Percentiles rank a stretch among this genome's conserved stretches.
phyloP scores from a whole-genome alignment of 2,888 invertebrate genomes.

The Nephrotoma appendiculata region DNA sequence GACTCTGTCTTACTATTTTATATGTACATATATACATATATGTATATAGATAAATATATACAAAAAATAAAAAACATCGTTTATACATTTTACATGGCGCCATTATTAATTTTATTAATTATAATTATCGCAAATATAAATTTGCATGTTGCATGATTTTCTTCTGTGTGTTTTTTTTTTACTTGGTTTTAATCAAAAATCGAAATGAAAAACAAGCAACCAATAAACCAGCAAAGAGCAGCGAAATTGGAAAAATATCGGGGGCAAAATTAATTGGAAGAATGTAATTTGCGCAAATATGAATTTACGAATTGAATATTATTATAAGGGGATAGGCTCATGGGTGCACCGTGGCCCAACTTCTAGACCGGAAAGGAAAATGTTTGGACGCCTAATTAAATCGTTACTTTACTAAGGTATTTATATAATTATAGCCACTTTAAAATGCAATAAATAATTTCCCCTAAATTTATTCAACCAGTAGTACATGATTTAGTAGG shows the following conservation, averaged over 20 bases:
- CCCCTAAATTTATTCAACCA: too few species aligned
- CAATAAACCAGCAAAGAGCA: background rate
- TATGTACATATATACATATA: too few species aligned
- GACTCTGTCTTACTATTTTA: background rate
- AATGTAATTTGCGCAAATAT: background rate
- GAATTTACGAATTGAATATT: too few species aligned
- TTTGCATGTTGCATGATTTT: background rate
- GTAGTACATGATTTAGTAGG: too few species aligned
- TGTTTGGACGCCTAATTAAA: too few species aligned
- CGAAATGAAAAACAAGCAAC: background rate
- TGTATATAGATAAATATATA: background rate
- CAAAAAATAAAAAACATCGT: background rate
- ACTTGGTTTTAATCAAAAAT: background rate
- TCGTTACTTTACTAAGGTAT: too few species aligned
- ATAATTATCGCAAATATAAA: background rate
- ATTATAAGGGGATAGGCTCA: too few species aligned
- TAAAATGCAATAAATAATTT: too few species aligned
- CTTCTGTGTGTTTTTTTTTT: background rate
- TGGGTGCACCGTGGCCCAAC: too few species aligned
- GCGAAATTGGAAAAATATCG: background rate
- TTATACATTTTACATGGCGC: background rate
- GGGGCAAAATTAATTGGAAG: background rate
- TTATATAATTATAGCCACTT: too few species aligned
- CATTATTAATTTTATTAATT: background rate
- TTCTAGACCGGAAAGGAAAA: too few species aligned